Conservation (phyloP, 2,888 invertebrate species). For the Icerya purchasi region DNA sequence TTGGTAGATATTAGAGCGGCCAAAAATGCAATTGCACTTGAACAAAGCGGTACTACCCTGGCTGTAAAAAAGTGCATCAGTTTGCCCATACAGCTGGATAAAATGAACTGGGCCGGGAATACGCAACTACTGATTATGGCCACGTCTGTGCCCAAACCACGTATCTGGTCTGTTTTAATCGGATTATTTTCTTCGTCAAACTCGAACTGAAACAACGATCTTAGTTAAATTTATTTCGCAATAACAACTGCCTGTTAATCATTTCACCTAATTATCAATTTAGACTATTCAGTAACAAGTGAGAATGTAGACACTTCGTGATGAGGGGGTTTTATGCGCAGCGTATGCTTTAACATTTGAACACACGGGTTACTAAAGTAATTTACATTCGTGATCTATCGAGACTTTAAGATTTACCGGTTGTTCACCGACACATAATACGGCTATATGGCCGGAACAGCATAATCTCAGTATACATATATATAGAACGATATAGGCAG, state of each 20-base stretch:
- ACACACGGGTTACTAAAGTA: too few relatives aligned
- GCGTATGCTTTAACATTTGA: too few relatives aligned
- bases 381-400: too few relatives aligned
- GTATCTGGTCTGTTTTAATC: slow-evolving; percentile 30
- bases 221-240: not conserved
- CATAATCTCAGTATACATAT: too few relatives aligned
- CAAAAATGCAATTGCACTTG: slow-evolving; percentile 60
- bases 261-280: not conserved
- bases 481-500: too few relatives aligned
- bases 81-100: slow-evolving; percentile 68
- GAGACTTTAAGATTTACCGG: too few relatives aligned
- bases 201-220: slow-evolving; percentile 16
- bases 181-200: slow-evolving; percentile 4
- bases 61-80: slow-evolving; percentile 62
- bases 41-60: slow-evolving; percentile 67
- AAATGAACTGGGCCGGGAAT: slow-evolving; percentile 78
- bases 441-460: too few relatives aligned
- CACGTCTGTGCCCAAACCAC: slow-evolving; percentile 85
- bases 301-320: not conserved
- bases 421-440: too few relatives aligned
- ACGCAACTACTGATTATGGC: slow-evolving; percentile 90
- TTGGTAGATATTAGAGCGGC: slow-evolving; percentile 68
- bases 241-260: not conserved
- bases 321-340: too few relatives aligned
- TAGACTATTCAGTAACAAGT: not conserved